Base-by-base conservation (phyloP, 2,888 invertebrate genomes). In the Meghimatium bilineatum region DNA sequence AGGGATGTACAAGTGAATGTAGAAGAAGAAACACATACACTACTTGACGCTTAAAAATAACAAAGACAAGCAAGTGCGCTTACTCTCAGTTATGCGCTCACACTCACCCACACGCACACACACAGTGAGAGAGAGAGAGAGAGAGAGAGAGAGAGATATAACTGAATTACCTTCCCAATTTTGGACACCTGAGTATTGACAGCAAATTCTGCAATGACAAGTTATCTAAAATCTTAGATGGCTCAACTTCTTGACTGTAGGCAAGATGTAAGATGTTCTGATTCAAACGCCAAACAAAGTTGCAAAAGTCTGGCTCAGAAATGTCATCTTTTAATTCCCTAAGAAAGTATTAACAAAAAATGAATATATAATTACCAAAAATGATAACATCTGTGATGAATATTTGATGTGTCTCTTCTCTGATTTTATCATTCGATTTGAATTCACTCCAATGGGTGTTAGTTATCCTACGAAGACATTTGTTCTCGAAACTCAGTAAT, bases 211-310 rank as follows among this genome's bases (percentile, higher is more conserved):
- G 95, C 88, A 96, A 94, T 14, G 96, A 96, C 90, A 96, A 95
- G 90, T 95, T 95, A 29, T 96, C 95, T 90, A 95, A 95, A 86
- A 97, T 93, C 34, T 94, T 93, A 49, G 95, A 94, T 85, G 95
- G 93, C 90, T 96, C 95, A 29, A 97, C 96, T 89, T 96, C 96
- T 94, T 97, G 97, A 14, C 96, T 95, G 89, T 96, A 96, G 92
- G 97, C 97, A 88, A 97, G 94, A 93, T 96, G 96, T 90, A 97
- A 94, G 85, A 97, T 95, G 92, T 97, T 97, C 89, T 96, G 96
- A 94, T 97, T 96, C 87, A 97, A 95, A 86, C 96, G 95, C 72
- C 96, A 96, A 84, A 97, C 96, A 94, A 96, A 95, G 88, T 95
- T 95, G 88, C 95, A 95, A 93, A 97, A 97, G 91, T 96, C 96